Evolutionary conservation across 2,888 invertebrate species (phyloP), one percentile per base, ranked within the genome.

Genomic region (Margaritifera margaritifera): DNA sequence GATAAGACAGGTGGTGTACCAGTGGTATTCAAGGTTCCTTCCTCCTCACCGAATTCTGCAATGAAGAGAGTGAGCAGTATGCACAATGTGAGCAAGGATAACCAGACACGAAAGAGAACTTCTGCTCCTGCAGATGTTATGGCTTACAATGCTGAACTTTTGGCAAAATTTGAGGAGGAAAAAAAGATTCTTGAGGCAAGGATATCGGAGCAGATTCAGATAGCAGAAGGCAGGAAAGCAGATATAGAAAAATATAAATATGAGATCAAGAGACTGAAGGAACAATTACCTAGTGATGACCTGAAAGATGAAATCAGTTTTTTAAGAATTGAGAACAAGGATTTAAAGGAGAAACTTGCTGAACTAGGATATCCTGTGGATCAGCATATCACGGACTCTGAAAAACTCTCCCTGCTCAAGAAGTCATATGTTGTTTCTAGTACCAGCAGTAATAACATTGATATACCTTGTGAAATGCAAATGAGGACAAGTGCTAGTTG

Each of bases 191-290:
- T 90, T 64, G 91, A 91, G 74, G 81, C 86, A 52, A 85, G 89
- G 69, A 88, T 91, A 31, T 90, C 90, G 0, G 91, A 91, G 72
- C 83, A 90, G 67, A 89, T 90, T 27, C 89, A 89, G 74, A 83
- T 89, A 31, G 85, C 90, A 11, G 91, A 91, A 76, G 81, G 79
- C 66, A 85, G 91, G 62, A 90, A 90, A 77, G 89, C 89, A n/a
- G 91, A 91, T 79, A 90, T 90, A 65, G 90, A 90, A 67, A 89
- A 88, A 64, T 86, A 89, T 62, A 90, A 90, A 80, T 90, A 90
- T 80, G 90, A 91, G 81, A 85, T 90, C 55, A 88, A 88, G 69
- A 85, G 88, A 57, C 77, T 90, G 53, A 90, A 89, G 75, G 88
- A 87, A 60, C 75, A 81, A 61, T 77, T 83, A 59, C 83, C 84